phyloP scores from a whole-genome alignment of 2,797 vertebrate species.

The Tokudaia muenninki region DNA sequence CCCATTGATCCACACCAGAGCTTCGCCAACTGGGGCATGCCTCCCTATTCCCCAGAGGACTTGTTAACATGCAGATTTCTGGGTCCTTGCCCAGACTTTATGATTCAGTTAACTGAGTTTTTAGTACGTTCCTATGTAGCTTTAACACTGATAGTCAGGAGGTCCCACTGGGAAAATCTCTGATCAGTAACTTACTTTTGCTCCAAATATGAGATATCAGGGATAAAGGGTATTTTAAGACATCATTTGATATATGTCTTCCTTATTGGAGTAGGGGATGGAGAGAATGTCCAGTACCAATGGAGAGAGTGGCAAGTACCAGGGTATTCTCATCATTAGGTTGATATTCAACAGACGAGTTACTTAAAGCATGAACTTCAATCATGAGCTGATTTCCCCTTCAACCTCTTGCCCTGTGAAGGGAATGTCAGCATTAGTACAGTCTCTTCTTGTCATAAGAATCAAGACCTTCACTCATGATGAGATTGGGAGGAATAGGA shows the following conservation, averaged over 20 bases:
- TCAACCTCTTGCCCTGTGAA: not conserved
- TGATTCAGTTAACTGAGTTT: not conserved
- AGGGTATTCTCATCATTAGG: not conserved
- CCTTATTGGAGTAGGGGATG: not conserved
- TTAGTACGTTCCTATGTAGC: not conserved
- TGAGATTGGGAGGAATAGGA: rapidly evolving
- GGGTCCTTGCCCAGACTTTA: not conserved
- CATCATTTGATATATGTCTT: not conserved
- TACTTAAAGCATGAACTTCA: conserved; percentile 1
- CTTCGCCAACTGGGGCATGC: not conserved
- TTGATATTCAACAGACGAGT: not conserved
- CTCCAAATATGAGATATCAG: not conserved
- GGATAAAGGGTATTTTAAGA: not conserved
- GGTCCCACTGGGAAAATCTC: not conserved
- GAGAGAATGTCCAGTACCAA: not conserved
- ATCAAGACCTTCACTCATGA: not conserved
- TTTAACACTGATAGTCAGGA: not conserved
- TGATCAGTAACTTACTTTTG: not conserved
- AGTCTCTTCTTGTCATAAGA: not conserved
- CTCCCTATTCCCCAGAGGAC: not conserved
- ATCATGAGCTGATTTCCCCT: not conserved
- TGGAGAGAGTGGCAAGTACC: not conserved
- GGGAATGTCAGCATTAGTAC: not conserved
- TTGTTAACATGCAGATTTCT: not conserved
- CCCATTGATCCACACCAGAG: not conserved